Evolutionary conservation across 2,797 vertebrate genomes (phyloP).

Genomic region (Lepus oiostolus): DNA sequence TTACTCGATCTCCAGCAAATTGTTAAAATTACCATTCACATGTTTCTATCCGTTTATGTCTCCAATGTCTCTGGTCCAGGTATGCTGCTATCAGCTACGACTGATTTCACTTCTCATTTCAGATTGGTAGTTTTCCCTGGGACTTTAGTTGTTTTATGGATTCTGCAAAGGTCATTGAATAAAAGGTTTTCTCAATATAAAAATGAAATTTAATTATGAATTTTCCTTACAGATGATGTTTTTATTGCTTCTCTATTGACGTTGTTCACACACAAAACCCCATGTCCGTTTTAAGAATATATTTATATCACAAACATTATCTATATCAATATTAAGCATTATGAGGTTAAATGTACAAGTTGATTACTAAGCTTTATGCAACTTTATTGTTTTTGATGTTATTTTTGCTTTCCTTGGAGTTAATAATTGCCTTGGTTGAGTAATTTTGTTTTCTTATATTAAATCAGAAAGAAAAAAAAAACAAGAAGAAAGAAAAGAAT

Average conservation of each 20-base stretch:
- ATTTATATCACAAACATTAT: not conserved
- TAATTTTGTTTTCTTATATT: not conserved
- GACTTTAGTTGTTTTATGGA: not conserved
- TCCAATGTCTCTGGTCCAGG: not conserved
- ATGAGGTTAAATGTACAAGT: not conserved
- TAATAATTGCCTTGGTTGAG: not conserved
- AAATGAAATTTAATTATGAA: not conserved
- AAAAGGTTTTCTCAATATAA: not conserved
- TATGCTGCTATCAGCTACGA: not conserved
- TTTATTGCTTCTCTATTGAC: not conserved
- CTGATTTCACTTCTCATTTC: not conserved
- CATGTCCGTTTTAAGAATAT: not conserved
- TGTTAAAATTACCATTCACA: not conserved
- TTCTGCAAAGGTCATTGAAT: not conserved
- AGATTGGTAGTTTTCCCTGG: not conserved
- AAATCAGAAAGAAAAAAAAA: too few species aligned
- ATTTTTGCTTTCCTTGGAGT: not conserved
- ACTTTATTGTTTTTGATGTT: not conserved
- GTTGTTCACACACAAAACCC: not conserved
- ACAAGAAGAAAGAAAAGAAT: too few species aligned
- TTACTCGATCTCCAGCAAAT: not conserved
- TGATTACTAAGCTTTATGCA: not conserved
- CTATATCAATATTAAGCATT: not conserved
- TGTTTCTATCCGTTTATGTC: not conserved
- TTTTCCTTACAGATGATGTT: not conserved